Evolutionary conservation across 2,113 vertebrate genomes (phyloP).

Genomic region (Pollachius pollachius): DNA sequence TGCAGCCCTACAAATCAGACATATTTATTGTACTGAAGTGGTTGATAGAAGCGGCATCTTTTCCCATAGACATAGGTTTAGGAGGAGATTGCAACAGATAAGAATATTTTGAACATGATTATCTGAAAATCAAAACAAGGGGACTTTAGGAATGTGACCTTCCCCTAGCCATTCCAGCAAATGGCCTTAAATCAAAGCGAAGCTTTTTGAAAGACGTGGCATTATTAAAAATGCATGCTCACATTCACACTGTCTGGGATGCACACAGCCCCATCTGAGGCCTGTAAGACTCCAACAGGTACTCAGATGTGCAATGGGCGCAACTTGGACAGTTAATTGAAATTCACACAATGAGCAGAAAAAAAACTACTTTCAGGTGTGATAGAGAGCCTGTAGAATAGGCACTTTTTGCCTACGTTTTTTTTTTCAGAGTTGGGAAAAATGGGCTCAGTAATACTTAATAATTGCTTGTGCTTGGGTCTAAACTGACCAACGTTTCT

Average conservation of each 20-base stretch:
- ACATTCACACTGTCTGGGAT: slow-evolving; percentile 16
- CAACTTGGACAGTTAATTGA: slow-evolving; percentile 46
- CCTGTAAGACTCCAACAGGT: slow-evolving; percentile 32
- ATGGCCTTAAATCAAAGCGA: slow-evolving; percentile 29
- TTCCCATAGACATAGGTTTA: not conserved
- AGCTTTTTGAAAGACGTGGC: slow-evolving; percentile 38
- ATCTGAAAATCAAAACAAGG: slow-evolving; percentile 8
- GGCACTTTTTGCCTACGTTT: slow-evolving; percentile 13
- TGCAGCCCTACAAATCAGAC: no score
- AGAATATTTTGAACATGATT: slow-evolving; percentile 10
- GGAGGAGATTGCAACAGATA: slow-evolving; percentile 10
- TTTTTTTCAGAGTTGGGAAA: not conserved
- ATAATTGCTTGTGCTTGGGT: no score
- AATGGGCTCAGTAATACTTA: no score
- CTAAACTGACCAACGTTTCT: no score
- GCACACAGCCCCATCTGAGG: slow-evolving; percentile 30
- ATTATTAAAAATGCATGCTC: slow-evolving; percentile 25
- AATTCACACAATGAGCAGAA: slow-evolving; percentile 39
- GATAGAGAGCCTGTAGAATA: slow-evolving; percentile 27
- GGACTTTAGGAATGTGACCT: no score
- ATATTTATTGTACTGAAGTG: no score
- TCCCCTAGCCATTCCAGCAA: slow-evolving; percentile 24
- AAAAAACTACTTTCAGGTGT: slow-evolving; percentile 34
- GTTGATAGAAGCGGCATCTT: no score
- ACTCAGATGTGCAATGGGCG: slow-evolving; percentile 10